Conservation (phyloP, 2,113 vertebrate species). For the Crotalus horridus region DNA sequence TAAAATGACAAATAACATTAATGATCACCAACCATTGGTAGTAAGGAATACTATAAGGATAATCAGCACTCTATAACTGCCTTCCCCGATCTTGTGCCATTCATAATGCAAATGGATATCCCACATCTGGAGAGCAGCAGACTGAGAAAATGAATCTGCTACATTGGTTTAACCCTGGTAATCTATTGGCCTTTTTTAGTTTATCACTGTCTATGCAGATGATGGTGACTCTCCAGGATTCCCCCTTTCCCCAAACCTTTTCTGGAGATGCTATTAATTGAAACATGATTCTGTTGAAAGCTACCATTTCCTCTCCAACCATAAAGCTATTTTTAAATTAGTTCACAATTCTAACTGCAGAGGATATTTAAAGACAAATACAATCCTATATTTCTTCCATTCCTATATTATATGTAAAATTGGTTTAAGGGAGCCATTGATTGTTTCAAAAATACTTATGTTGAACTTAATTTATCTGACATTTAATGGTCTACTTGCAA, state of each 20-base stretch:
- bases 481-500: slow-evolving; percentile 1
- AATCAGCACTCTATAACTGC: not conserved
- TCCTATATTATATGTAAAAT: not conserved
- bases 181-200: not conserved
- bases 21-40: not conserved
- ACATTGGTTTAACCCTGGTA: not conserved
- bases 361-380: not conserved
- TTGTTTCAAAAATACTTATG: not conserved
- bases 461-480: slow-evolving; percentile 11
- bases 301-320: not conserved
- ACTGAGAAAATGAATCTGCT: not conserved
- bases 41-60: not conserved
- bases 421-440: not conserved
- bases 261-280: not conserved
- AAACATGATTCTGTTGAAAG: not conserved
- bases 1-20: not conserved
- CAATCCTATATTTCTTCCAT: not conserved
- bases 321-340: not conserved
- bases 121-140: not conserved
- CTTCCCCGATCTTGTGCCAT: not conserved
- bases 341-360: not conserved
- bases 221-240: not conserved
- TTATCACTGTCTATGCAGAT: not conserved
- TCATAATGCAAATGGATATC: not conserved
- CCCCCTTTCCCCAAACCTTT: not conserved